These are phyloP conservation scores for Rhabditophanes sp. DNA, from an alignment of 2,888 invertebrate species.

Conservation along the genomic window DNA sequence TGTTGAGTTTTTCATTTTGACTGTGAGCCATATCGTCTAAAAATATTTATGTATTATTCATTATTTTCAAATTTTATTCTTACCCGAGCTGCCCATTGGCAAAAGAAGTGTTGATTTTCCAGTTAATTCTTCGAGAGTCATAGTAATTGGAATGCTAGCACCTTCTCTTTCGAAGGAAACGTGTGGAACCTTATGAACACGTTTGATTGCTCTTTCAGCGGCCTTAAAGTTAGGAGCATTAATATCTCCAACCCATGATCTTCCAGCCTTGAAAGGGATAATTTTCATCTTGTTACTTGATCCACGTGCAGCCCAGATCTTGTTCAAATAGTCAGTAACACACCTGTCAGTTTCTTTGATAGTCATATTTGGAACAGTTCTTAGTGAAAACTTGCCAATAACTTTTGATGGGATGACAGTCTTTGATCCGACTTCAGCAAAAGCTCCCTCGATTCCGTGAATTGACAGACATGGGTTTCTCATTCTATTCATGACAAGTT, in stretches of 20 bases:
- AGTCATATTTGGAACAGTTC: constrained; percentile 89
- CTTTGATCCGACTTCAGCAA: constrained; percentile 59
- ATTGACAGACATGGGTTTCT: constrained; percentile 77
- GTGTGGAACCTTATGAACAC: not conserved
- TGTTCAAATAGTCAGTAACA: constrained; percentile 63
- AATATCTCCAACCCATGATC: constrained; percentile 84
- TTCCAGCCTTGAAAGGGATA: constrained; percentile 58
- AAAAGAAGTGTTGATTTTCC: constrained; percentile 76
- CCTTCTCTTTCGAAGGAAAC: constrained; percentile 71
- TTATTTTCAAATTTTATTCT: too few species aligned
- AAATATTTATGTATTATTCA: too few species aligned
- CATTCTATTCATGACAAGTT: constrained; percentile 84
- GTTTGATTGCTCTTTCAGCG: constrained; percentile 53
- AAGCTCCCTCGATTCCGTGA: constrained; percentile 87
- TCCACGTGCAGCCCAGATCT: constrained; percentile 59
- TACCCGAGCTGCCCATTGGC: constrained; percentile 92
- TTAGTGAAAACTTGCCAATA: constrained; percentile 85
- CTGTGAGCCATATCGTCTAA: too few species aligned
- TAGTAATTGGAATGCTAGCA: too few species aligned
- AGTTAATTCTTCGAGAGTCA: constrained; percentile 51
- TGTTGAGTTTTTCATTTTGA: constrained; percentile 88
- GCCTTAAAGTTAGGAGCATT: constrained; percentile 80
- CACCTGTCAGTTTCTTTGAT: too few species aligned
- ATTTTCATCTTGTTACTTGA: constrained; percentile 63
- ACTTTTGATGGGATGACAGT: constrained; percentile 59